Evolutionary conservation across 35 echinoderm and acorn worm species (phyloP), one percentile per base, ranked within the genome.

Genomic region (Acanthaster planci): DNA sequence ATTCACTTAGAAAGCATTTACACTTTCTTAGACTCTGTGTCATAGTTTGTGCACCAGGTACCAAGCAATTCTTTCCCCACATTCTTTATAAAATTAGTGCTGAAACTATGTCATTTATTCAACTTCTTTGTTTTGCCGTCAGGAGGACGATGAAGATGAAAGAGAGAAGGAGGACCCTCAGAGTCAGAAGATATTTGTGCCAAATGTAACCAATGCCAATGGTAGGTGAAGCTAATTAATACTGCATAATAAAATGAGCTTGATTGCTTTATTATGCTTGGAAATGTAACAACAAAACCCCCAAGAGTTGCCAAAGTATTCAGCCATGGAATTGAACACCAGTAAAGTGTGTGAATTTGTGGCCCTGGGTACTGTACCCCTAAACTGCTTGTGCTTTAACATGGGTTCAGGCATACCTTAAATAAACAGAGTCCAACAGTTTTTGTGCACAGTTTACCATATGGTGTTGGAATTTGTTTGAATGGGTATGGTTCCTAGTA

Each of bases 131-230:
- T 72, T 72, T 72, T 34, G 23, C 64, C 9, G 14, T 5, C 26
- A 67, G 31, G 23, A 72, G 64, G 64, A 35, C 34, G 64, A 72
- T 72, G 64, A 72, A 35, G 64, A 26, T 31, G 64, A 72, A 72
- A 72, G 30, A 72, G 10, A 9, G 14, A 26, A 72, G 22, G 64
- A 72, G 14, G 64, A n/a, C n/a, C n/a, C n/a, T n/a, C n/a, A n/a
- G n/a, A n/a, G n/a, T n/a, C n/a, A 72, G 64, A 72, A 72, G 34
- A 72, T 29, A 26, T 21, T 72, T 72, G 64, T 72, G 23, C 64
- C 29, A 72, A 72, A 72, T 72, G 64, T 34, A 30, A 31, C 18
- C 29, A 2, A 19, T 31, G 64, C 64, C 26, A 72, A 72, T 35
- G 64, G 64, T 72, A 14, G 64, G 64, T 72, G 34, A 27, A 47